Evolutionary conservation across 2,113 vertebrate species (phyloP).

Genomic region (Microcebus griseorufus): DNA sequence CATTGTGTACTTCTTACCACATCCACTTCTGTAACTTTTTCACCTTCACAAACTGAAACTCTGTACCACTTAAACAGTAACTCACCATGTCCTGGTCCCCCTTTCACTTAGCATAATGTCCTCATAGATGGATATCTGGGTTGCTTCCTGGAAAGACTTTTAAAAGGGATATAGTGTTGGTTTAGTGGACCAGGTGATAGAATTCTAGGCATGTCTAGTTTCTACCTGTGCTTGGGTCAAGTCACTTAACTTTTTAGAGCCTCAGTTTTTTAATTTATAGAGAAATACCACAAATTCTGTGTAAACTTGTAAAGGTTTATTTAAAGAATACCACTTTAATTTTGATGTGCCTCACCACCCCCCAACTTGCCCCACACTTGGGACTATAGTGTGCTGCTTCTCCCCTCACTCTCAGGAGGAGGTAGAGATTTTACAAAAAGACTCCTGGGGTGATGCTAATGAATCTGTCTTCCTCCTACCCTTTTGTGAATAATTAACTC

Average conservation of each 20-base stretch:
- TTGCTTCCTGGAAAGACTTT: neutral
- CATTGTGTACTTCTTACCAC: neutral
- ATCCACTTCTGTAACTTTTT: constrained; percentile 14
- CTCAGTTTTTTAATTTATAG: constrained; percentile 19
- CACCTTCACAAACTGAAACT: neutral
- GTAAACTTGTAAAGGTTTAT: neutral
- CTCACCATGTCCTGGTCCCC: neutral
- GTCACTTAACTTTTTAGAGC: neutral
- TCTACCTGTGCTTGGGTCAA: neutral
- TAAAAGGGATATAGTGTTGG: neutral
- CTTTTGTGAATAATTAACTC: neutral
- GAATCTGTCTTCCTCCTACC: neutral
- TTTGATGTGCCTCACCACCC: neutral
- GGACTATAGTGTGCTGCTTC: neutral
- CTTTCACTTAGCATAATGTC: neutral
- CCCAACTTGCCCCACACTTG: neutral
- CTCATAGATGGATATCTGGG: neutral
- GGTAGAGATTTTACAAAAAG: neutral
- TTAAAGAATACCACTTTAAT: neutral
- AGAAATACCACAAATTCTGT: neutral
- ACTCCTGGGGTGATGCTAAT: neutral
- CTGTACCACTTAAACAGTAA: neutral
- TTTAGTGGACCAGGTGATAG: constrained; percentile 16
- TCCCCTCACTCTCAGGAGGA: neutral
- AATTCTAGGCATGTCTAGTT: constrained; percentile 8